Percentiles rank a stretch among this genome's conserved stretches.
phyloP scores from a whole-genome alignment of 2,797 vertebrate species.

The Arremon aurantiirostris region DNA sequence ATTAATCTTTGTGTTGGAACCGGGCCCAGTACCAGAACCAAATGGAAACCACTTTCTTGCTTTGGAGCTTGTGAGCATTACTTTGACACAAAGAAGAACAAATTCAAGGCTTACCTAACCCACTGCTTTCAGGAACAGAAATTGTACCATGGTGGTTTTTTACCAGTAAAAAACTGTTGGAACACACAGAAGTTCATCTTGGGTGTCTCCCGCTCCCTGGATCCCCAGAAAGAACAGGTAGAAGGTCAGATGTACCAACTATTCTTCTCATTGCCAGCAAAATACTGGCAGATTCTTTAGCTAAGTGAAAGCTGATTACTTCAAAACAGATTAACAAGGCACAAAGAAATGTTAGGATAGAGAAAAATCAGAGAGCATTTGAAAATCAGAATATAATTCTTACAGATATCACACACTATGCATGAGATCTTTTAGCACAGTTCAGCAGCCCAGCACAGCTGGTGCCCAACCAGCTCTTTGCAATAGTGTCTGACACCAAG shows the following conservation, averaged over 20 bases:
- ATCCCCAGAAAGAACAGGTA: not conserved
- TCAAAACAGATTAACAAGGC: not conserved
- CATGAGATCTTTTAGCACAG: not conserved
- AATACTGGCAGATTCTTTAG: not conserved
- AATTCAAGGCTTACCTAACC: not conserved
- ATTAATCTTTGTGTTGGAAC: not conserved
- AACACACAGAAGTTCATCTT: not conserved
- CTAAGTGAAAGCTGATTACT: not conserved
- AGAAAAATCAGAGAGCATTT: not conserved
- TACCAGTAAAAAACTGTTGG: not conserved
- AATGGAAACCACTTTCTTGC: not conserved
- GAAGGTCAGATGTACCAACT: not conserved
- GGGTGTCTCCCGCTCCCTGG: not conserved
- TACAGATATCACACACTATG: not conserved
- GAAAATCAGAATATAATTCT: not conserved
- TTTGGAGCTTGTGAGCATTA: not conserved
- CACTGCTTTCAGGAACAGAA: not conserved
- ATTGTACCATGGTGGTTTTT: not conserved
- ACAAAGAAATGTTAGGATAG: not conserved
- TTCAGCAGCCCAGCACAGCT: not conserved
- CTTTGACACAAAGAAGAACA: not conserved
- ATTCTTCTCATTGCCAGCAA: not conserved
- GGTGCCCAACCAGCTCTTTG: not conserved
- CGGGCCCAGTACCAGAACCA: not conserved
- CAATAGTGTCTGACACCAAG: not conserved